A percentile compares a stretch with the other conserved stretches of the same genome.
These are phyloP conservation scores for Zeus faber DNA, from an alignment of 2,113 vertebrate genomes.

Conservation along the genomic window DNA sequence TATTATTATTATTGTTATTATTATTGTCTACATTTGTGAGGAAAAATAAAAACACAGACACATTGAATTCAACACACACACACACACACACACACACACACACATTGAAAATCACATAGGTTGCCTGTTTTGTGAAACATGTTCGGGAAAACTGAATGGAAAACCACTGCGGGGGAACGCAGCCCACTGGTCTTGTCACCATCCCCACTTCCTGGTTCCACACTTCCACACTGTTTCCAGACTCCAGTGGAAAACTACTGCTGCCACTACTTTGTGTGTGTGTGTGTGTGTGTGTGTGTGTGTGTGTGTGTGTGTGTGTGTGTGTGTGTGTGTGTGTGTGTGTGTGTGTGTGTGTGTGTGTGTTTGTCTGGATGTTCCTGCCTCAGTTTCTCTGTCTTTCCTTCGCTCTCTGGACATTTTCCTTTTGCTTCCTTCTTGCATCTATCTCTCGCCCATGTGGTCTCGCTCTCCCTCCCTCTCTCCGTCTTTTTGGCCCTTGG, in stretches of 20 bases:
- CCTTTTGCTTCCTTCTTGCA: no score
- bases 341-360: no score
- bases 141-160: slow-evolving; percentile 18
- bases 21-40: no score
- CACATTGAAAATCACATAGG: background rate
- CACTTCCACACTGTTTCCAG: slow-evolving; percentile 46
- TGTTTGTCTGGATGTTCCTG: no score
- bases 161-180: background rate
- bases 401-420: no score
- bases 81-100: background rate
- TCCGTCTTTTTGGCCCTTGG: background rate
- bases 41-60: slow-evolving; percentile 8
- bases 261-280: slow-evolving; percentile 50
- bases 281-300: no score
- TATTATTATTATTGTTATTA: no score
- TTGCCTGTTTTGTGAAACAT: slow-evolving; percentile 48
- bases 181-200: slow-evolving; percentile 50
- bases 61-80: background rate
- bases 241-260: slow-evolving; percentile 59
- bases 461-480: no score
- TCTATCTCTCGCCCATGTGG: no score
- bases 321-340: no score
- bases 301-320: no score
- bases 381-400: no score
- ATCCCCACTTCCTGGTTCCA: slow-evolving; percentile 13